Evolutionary conservation across 1,140 invertebrate genomes (phyloP), one percentile per base, ranked within the genome.

Genomic region (Drosophila funebris): DNA sequence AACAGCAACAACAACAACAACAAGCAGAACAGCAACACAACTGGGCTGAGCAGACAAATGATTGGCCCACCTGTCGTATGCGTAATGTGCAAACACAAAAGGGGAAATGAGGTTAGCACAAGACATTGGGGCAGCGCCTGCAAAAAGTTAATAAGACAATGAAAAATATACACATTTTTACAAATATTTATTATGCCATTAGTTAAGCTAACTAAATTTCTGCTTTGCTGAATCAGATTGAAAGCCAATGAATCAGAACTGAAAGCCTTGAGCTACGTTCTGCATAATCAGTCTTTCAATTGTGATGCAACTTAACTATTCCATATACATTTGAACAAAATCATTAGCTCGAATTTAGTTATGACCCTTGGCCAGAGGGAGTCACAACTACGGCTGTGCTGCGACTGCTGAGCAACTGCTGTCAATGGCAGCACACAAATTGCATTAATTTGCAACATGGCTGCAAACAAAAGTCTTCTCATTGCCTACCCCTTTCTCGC

Each of bases 391-490:
- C 5, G 33, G 9, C 14, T 33, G 22, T 39, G 16, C 29, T 39
- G 16, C 29, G 0, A 6, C 1, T 16, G 57, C 43, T 56, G 33
- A 27, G 16, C 46, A 29, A 54, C 14, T 20, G 22, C 80, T 84
- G 81, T 80, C 81, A 80, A 70, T 79, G 68, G 68, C 76, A 79
- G 44, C 68, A 22, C 33, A 62, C 63, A 84, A 79, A 84, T 79
- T 79, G 70, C 73, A 83, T 84, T 79, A 79, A 76, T 76, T 79
- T 76, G 56, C 64, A 71, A 73, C 77, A 52, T 73, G 80, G 36
- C 41, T 31, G 39, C 71, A 70, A 81, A 62, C 66, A 64, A 66
- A 54, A 52, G 41, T 31, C 16, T 16, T 11, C 62, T 22, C 20
- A 8, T 18, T n/a, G 8, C 13, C 43, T n/a, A 6, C 5, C 1